Evolutionary conservation across 2,797 vertebrate species (phyloP), one percentile per base, ranked within the genome.

Genomic region (Artibeus jamaicensis): DNA sequence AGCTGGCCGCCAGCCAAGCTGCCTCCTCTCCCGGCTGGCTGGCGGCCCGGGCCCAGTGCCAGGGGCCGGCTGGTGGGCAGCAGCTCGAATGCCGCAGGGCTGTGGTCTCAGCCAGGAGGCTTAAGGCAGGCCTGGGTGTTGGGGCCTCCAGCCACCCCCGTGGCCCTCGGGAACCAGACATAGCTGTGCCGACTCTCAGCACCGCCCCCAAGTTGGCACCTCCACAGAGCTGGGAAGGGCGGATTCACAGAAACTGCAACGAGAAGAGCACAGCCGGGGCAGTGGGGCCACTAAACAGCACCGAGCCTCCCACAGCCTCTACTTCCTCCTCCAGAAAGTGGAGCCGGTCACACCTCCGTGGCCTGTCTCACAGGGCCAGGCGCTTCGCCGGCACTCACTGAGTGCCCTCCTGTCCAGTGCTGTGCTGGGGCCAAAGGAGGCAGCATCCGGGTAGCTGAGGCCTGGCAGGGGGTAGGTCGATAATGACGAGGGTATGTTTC

Each of bases 21-120:
- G 94, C 95, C 97, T 94, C 96, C 94, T 97, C 68, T 96, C 96
- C 57, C 37, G 37, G 96, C 96, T 98, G 97, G 97, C 97, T 95
- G 96, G 89, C 79, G 93, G 89, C 97, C 97, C 89, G 93, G 97
- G 97, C 97, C 71, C 1, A 1, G 9, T 96, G 97, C 97, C 97
- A 98, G 96, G 74, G 96, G 95, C 97, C 67, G 97, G 96, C 97
- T 98, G 97, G 97, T 97, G 97, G 97, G 97, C 97, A 97, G 97
- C 94, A 95, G 96, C 94, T 95, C 89, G 44, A 84, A 39, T 9
- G 18, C 94, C 0, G 6, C 89, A 91, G 96, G 94, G 79, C 94
- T 95, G 93, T 93, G 97, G 95, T 97, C 96, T 86, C 76, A 77
- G 96, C 95, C 97, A 96, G 92, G 81, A 97, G 95, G 91, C 96